These are phyloP conservation scores for Psephotus haematonotus DNA, from an alignment of 2,113 vertebrate genomes.

Conservation along the genomic window DNA sequence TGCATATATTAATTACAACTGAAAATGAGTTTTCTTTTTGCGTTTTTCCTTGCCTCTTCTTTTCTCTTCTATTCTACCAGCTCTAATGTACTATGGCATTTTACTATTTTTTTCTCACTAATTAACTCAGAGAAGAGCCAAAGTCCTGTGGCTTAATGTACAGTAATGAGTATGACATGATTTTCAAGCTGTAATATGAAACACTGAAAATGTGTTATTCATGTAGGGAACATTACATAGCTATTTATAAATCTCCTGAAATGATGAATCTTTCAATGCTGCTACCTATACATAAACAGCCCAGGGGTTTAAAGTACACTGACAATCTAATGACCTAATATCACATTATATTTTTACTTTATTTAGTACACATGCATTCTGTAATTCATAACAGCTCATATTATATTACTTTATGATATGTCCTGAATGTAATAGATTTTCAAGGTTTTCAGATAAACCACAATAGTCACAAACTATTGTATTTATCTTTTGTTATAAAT, in stretches of 20 bases:
- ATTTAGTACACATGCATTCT: background rate
- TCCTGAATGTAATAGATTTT: background rate
- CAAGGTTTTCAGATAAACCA: background rate
- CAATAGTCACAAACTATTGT: background rate
- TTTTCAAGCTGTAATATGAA: constrained; percentile 23
- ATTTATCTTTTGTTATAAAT: background rate
- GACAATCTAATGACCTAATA: constrained; percentile 19
- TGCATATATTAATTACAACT: background rate
- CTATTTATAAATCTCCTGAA: constrained; percentile 29
- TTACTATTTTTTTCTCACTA: background rate
- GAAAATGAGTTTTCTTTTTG: background rate
- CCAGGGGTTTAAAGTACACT: background rate
- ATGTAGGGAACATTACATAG: background rate
- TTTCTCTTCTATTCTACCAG: background rate
- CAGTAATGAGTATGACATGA: background rate
- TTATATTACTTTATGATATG: background rate
- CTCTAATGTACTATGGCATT: background rate
- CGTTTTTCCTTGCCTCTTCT: background rate
- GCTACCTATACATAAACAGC: constrained; percentile 22
- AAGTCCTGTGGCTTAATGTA: constrained; percentile 12
- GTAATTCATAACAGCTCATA: background rate
- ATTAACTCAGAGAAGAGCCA: constrained; percentile 16
- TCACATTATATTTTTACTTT: background rate
- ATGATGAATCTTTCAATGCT: background rate
- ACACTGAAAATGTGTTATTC: constrained; percentile 16